Percentiles rank a stretch among this genome's conserved stretches.
Conservation (phyloP, 23 tunicate species). For the Trididemnum nubilum region DNA sequence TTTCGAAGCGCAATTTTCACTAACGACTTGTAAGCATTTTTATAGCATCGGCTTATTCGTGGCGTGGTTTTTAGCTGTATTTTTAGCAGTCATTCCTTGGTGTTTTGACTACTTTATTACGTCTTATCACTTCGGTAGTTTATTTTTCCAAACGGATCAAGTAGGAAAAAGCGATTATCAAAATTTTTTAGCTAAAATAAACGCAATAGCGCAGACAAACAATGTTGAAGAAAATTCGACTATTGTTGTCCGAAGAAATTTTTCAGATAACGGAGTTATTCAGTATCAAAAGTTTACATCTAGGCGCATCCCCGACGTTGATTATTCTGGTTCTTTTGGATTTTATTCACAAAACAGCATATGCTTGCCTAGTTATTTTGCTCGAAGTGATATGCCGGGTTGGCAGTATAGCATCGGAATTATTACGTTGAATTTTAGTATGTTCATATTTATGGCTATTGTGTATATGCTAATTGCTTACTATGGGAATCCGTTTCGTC, state of each 20-base stretch:
- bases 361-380: slow-evolving; percentile 63
- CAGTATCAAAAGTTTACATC: neutral
- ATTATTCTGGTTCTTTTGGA: slow-evolving; percentile 23
- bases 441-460: slow-evolving; percentile 51
- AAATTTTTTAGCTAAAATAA: neutral
- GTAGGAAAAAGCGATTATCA: slow-evolving; percentile 11
- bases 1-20: slow-evolving; percentile 14
- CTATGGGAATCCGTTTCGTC: neutral
- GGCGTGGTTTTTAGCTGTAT: slow-evolving; percentile 45
- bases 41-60: neutral
- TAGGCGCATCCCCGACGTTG: neutral
- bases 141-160: slow-evolving; percentile 33
- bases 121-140: slow-evolving; percentile 23
- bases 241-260: neutral
- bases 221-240: neutral
- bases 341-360: slow-evolving; percentile 62
- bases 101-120: slow-evolving; percentile 18
- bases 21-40: neutral
- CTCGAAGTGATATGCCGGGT: slow-evolving; percentile 20
- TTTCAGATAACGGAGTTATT: neutral
- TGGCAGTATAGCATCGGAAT: slow-evolving; percentile 44
- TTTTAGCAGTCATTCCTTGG: slow-evolving; percentile 42
- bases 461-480: slow-evolving; percentile 39
- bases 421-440: slow-evolving; percentile 42
- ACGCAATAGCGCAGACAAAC: neutral